Conservation (phyloP, 2,888 invertebrate species). For the Nyleta sp. region DNA sequence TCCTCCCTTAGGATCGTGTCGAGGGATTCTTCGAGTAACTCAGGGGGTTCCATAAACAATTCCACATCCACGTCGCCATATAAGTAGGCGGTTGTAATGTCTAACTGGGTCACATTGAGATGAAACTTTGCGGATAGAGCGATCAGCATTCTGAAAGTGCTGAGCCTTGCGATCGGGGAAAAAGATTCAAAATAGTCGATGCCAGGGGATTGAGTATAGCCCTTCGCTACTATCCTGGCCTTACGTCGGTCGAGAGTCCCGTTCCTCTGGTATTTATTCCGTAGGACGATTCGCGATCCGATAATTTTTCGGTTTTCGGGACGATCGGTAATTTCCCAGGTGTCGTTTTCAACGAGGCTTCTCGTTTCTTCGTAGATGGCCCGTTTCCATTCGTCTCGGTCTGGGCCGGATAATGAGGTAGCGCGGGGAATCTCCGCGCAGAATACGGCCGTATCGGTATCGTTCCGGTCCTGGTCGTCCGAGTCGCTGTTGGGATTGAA, state of each 20-base stretch:
- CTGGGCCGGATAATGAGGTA: conserved; percentile 2
- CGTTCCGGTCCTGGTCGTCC: too few relatives aligned
- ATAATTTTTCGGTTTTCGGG: conserved; percentile 17
- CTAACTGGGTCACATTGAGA: conserved; percentile 2
- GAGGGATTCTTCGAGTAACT: not conserved
- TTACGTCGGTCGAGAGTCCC: conserved; percentile 56
- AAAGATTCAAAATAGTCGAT: conserved; percentile 61
- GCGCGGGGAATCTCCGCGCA: conserved; percentile 12
- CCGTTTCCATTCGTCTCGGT: not conserved
- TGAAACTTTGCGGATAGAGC: conserved; percentile 46
- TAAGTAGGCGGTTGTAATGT: conserved; percentile 24
- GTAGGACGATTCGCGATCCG: conserved; percentile 36
- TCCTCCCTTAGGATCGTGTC: not conserved
- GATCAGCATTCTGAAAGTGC: conserved; percentile 52
- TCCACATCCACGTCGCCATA: not conserved
- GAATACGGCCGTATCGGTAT: too few relatives aligned
- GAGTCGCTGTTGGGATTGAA: too few relatives aligned
- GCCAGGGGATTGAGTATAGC: conserved; percentile 59
- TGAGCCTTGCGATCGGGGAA: conserved; percentile 54
- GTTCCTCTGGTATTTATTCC: conserved; percentile 50
- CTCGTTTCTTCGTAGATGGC: conserved; percentile 21
- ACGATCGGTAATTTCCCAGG: conserved; percentile 16
- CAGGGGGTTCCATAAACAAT: conserved; percentile 14
- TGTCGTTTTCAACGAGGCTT: conserved; percentile 45
- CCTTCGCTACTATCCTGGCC: conserved; percentile 63